Evolutionary conservation across 2,113 vertebrate genomes (phyloP).

Genomic region (Gambusia affinis): DNA sequence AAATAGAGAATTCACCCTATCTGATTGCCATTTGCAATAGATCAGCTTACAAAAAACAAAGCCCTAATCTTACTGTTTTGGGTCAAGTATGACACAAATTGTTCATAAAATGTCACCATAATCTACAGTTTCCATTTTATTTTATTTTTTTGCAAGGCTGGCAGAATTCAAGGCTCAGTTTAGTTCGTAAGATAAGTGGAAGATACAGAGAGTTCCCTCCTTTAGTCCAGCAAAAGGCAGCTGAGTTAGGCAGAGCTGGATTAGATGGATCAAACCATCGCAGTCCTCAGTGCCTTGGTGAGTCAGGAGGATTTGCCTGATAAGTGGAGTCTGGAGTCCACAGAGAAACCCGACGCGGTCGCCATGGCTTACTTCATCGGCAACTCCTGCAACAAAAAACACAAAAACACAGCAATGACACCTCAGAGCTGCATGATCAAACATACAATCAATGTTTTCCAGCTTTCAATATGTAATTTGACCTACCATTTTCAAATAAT

Average conservation of each 20-base stretch:
- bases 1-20: conserved; percentile 59
- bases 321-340: conserved; percentile 33
- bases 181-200: conserved; percentile 64
- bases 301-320: conserved; percentile 43
- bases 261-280: conserved; percentile 26
- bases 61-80: conserved; percentile 75
- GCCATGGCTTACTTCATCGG: conserved; percentile 66
- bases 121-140: conserved; percentile 59
- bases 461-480: too few relatives aligned
- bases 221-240: conserved; percentile 70
- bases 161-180: conserved; percentile 75
- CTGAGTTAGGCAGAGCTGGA: conserved; percentile 49
- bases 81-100: conserved; percentile 73
- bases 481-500: too few relatives aligned
- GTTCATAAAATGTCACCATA: conserved; percentile 70
- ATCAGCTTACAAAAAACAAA: conserved; percentile 71
- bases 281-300: conserved; percentile 35
- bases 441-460: too few relatives aligned
- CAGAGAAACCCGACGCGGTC: conserved; percentile 39
- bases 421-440: neutral
- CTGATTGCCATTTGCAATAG: conserved; percentile 83
- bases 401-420: conserved; percentile 4
- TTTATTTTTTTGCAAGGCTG: conserved; percentile 66
- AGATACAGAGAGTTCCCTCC: conserved; percentile 58
- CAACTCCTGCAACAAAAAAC: conserved; percentile 64